Evolutionary conservation across 2,797 vertebrate genomes (phyloP).

Genomic region (Sebastes steindachneri): DNA sequence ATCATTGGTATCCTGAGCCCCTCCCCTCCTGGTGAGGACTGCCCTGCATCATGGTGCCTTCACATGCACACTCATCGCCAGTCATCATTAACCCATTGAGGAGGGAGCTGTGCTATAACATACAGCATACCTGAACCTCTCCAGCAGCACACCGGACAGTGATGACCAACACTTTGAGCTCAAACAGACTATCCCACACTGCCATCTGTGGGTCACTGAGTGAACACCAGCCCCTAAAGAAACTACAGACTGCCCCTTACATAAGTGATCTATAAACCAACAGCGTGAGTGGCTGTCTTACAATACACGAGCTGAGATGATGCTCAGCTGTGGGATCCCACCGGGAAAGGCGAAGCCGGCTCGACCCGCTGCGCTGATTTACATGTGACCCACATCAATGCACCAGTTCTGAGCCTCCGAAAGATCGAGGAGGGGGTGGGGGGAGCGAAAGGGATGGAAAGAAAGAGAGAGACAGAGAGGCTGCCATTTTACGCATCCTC

Average conservation of each 20-base stretch:
- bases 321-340: slow-evolving; percentile 43
- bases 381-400: slow-evolving; percentile 69
- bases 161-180: slow-evolving; percentile 1
- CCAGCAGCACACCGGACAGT: slow-evolving; percentile 1
- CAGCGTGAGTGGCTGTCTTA: slow-evolving; percentile 25
- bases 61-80: slow-evolving; percentile 2
- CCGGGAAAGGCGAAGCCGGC: slow-evolving; percentile 4
- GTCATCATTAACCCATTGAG: slow-evolving; percentile 7
- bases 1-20: neutral
- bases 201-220: slow-evolving; percentile 66
- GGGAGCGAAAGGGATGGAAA: slow-evolving; percentile 20
- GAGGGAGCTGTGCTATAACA: neutral
- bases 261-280: slow-evolving; percentile 61
- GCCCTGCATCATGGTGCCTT: neutral
- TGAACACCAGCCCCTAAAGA: slow-evolving; percentile 14
- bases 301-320: slow-evolving; percentile 42
- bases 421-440: neutral
- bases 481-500: slow-evolving; percentile 53
- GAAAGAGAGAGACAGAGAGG: slow-evolving; percentile 12
- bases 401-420: slow-evolving; percentile 24
- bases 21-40: neutral
- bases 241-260: slow-evolving; percentile 26
- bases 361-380: slow-evolving; percentile 46
- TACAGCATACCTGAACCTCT: neutral
- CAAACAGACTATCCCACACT: slow-evolving; percentile 60